Evolutionary conservation across 2,888 invertebrate genomes (phyloP).

Genomic region (Seira sanloemensis): DNA sequence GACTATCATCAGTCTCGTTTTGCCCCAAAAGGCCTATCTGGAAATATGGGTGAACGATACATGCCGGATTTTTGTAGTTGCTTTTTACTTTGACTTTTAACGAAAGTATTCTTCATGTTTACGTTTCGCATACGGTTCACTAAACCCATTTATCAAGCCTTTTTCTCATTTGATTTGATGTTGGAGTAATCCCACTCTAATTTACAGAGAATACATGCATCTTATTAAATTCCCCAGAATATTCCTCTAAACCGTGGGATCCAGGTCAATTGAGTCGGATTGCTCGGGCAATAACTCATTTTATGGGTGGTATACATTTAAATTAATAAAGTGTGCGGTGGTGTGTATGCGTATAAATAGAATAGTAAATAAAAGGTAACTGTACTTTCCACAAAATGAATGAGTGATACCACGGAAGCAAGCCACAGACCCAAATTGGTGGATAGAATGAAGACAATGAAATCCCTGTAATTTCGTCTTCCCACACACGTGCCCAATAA

Average conservation of each 20-base stretch:
- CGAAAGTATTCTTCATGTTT: neutral
- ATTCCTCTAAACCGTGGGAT: slow-evolving; percentile 49
- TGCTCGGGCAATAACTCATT: slow-evolving; percentile 22
- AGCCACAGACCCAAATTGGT: slow-evolving; percentile 17
- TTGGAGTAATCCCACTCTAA: neutral
- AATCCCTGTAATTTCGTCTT: slow-evolving; percentile 44
- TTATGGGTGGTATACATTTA: neutral
- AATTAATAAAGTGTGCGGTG: slow-evolving; percentile 2
- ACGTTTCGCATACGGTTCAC: slow-evolving; percentile 28
- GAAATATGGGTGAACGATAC: too few species aligned
- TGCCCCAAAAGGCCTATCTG: neutral
- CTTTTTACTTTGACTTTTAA: too few species aligned
- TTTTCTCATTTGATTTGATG: neutral
- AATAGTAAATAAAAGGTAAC: neutral
- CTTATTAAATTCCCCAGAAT: neutral
- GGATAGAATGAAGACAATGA: slow-evolving; percentile 28
- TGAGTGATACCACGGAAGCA: slow-evolving; percentile 19
- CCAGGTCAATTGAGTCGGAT: slow-evolving; percentile 46
- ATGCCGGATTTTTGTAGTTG: too few species aligned
- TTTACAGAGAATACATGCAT: neutral
- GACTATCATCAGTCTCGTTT: neutral
- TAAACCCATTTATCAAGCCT: slow-evolving; percentile 44
- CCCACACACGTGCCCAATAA: slow-evolving; percentile 57
- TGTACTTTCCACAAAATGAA: slow-evolving; percentile 45
- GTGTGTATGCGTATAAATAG: neutral